Base-by-base conservation (phyloP, 2,797 vertebrate species). In the Hydrocynus forskahlii region DNA sequence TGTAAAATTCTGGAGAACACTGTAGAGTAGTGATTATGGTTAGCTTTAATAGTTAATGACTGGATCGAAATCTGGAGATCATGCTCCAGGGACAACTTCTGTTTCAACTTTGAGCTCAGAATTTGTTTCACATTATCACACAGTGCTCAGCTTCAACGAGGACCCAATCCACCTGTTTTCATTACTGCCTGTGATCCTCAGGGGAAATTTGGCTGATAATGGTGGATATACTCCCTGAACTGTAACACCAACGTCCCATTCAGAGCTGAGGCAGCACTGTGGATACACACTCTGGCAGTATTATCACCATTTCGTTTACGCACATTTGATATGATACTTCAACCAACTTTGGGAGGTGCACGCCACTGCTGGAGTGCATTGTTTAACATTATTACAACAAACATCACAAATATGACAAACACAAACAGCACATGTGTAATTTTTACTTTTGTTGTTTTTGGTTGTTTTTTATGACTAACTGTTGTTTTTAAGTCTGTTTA, bases 171-270 rank as follows among this genome's bases (percentile, higher is more conserved):
- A 60, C 59, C 60, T 63, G 60, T 63, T 63, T 63, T 25, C 60
- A 29, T 63, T 63, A 35, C 60, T 29, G 60, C 60, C 60, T 63
- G 23, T 29, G 5, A 63, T 29, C 60, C 60, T 63, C 60, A 16
- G 60, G 60, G 60, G 60, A 63, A 63, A 63, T 63, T 25, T 63
- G 60, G 13, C 60, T 63, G 60, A 63, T 63, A 63, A 63, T 57
- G 43, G 55, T 57, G 57, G 57, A 60, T 25, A 13, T 7, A 60
- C 21, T 12, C 57, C 25, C n/a, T 55, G 54, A 55, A 55, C 54
- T 55, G 17, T 55, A 17, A 55, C 43, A 45, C 43, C 43, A 45
- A 45, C 10, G 8, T 45, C 43, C 43, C 43, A 45, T 5, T 12
- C 43, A 45, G 10, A 12, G 43, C 54, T 57, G 19, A n/a, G 54